Evolutionary conservation across 2,113 vertebrate genomes (phyloP).

Genomic region (Pollimyrus isidori): DNA sequence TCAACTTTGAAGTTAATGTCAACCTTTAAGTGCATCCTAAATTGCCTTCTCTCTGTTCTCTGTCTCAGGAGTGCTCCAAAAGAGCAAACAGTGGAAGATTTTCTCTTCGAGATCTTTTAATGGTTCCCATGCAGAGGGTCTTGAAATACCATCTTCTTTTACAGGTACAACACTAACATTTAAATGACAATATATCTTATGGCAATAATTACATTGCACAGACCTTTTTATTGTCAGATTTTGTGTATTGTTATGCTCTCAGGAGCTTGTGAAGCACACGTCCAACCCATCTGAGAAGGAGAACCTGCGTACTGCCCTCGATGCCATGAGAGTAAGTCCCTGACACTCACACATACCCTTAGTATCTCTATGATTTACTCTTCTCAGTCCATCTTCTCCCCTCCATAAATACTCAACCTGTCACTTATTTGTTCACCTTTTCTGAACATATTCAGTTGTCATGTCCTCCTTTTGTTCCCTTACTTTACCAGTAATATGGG

Average conservation of each 20-base stretch:
- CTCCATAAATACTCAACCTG: neutral
- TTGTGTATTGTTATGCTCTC: slow-evolving; percentile 50
- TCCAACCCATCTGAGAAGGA: slow-evolving; percentile 68
- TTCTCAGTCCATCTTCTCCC: neutral
- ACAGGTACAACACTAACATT: slow-evolving; percentile 45
- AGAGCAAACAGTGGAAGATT: slow-evolving; percentile 82
- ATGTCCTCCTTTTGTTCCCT: neutral
- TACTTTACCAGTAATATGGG: neutral
- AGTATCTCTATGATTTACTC: neutral
- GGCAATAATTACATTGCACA: neutral
- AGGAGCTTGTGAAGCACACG: slow-evolving; percentile 85
- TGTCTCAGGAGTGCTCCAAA: slow-evolving; percentile 77
- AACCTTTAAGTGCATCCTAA: neutral
- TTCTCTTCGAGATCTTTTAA: slow-evolving; percentile 78
- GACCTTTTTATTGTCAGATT: neutral
- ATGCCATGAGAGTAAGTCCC: slow-evolving; percentile 70
- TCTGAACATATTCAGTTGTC: neutral
- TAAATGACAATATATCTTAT: slow-evolving; percentile 16
- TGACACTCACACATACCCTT: neutral
- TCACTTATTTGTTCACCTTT: neutral
- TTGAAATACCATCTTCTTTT: slow-evolving; percentile 83
- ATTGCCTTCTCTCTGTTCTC: neutral
- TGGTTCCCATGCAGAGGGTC: slow-evolving; percentile 89
- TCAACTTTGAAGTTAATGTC: neutral
- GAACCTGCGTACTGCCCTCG: slow-evolving; percentile 70